phyloP scores from a whole-genome alignment of 1,140 invertebrate genomes.

The Atta cephalotes region DNA sequence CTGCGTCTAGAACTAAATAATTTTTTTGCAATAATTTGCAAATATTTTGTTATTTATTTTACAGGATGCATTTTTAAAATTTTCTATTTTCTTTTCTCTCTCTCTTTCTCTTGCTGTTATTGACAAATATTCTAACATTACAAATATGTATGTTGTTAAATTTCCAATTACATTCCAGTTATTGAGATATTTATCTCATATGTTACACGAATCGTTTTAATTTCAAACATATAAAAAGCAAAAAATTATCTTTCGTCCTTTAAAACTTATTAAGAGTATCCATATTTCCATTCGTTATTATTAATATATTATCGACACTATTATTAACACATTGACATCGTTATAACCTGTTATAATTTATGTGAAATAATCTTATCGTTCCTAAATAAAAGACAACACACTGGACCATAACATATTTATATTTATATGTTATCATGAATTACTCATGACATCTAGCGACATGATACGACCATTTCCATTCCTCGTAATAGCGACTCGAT shows the following conservation, averaged over 20 bases:
- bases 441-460: conserved; percentile 42
- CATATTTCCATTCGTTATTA: not conserved
- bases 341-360: conserved; percentile 16
- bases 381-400: conserved; percentile 33
- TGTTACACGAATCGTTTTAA: not conserved
- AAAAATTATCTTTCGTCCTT: not conserved
- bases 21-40: no score
- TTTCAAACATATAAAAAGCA: not conserved
- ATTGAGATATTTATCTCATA: no score
- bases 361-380: not conserved
- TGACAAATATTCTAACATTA: no score
- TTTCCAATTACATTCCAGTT: no score
- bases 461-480: conserved; percentile 45
- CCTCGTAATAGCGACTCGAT: conserved; percentile 52
- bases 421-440: conserved; percentile 30
- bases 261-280: no score
- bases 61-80: no score
- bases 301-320: not conserved
- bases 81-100: no score
- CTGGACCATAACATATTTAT: conserved; percentile 22
- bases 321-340: not conserved
- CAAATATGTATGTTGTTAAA: no score
- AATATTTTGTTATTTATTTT: no score
- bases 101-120: no score
- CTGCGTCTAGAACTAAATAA: no score